These are phyloP conservation scores for Meandrusa payeni DNA, from an alignment of 2,888 invertebrate genomes.

Conservation along the genomic window DNA sequence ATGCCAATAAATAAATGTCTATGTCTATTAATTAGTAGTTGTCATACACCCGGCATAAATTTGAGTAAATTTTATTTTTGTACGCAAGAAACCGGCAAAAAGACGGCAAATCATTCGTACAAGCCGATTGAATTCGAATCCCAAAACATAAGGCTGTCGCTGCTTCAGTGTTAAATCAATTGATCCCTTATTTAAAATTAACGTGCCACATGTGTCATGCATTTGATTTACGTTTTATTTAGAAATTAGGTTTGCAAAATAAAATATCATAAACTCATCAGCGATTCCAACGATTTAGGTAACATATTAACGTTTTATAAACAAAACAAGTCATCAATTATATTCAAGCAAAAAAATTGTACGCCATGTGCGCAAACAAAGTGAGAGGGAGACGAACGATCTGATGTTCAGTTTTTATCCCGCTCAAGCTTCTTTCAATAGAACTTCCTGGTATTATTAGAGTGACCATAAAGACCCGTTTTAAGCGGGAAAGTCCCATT, in stretches of 20 bases:
- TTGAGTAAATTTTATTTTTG: too few relatives aligned
- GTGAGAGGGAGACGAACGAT: conserved; percentile 24
- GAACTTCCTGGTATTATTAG: conserved; percentile 33
- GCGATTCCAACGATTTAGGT: conserved; percentile 10
- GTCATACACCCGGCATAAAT: too few relatives aligned
- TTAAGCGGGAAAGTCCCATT: neutral
- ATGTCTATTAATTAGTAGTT: too few relatives aligned
- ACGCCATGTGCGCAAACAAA: conserved; percentile 33
- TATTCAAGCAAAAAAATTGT: conserved; percentile 21
- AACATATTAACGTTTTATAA: conserved; percentile 24
- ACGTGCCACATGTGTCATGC: neutral
- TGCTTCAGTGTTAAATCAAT: too few relatives aligned
- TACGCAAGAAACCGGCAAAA: too few relatives aligned
- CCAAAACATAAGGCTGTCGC: too few relatives aligned
- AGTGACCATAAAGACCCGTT: neutral
- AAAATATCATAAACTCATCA: conserved; percentile 15
- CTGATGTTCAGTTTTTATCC: conserved; percentile 24
- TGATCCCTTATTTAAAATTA: neutral
- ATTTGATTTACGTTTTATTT: conserved; percentile 9
- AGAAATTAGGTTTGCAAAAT: conserved; percentile 11
- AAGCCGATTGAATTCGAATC: too few relatives aligned
- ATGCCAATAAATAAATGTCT: too few relatives aligned
- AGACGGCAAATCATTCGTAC: too few relatives aligned
- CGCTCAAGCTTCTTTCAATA: conserved; percentile 15
- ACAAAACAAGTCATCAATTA: conserved; percentile 37